Conservation (phyloP, 2,113 vertebrate species). For the Cacatua alba region DNA sequence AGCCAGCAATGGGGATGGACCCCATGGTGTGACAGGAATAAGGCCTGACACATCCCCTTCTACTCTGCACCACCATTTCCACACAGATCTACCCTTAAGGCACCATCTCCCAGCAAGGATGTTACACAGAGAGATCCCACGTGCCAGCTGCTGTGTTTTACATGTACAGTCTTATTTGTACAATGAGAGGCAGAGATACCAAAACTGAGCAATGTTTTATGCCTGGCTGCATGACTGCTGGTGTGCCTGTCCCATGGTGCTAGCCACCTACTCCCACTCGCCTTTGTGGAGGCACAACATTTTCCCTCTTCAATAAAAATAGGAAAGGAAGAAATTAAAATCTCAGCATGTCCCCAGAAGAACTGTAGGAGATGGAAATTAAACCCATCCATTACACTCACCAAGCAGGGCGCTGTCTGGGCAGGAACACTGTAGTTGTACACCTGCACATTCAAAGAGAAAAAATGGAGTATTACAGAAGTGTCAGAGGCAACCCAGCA, state of each 20-base stretch:
- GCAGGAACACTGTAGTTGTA: neutral
- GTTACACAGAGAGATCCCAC: neutral
- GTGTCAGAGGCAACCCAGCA: neutral
- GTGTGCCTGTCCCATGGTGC: neutral
- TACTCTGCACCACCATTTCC: neutral
- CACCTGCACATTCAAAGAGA: slow-evolving; percentile 21
- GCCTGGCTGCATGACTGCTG: neutral
- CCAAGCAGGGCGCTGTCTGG: neutral
- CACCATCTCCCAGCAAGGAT: neutral
- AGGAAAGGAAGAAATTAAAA: slow-evolving; percentile 22
- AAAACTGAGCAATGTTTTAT: neutral
- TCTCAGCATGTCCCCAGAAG: neutral
- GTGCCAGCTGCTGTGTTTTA: neutral
- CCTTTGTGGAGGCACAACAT: neutral
- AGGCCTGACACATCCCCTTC: neutral
- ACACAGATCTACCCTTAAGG: neutral
- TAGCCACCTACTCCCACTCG: neutral
- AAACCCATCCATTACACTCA: slow-evolving; percentile 36
- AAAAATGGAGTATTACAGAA: neutral
- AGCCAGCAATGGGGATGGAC: neutral
- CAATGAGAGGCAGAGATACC: neutral
- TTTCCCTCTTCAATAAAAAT: neutral
- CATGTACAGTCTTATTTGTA: neutral
- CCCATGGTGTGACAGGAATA: neutral
- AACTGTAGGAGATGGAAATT: slow-evolving; percentile 5